These are phyloP conservation scores for Hydropsyche tenuis DNA, from an alignment of 1,140 invertebrate species.

Conservation along the genomic window DNA sequence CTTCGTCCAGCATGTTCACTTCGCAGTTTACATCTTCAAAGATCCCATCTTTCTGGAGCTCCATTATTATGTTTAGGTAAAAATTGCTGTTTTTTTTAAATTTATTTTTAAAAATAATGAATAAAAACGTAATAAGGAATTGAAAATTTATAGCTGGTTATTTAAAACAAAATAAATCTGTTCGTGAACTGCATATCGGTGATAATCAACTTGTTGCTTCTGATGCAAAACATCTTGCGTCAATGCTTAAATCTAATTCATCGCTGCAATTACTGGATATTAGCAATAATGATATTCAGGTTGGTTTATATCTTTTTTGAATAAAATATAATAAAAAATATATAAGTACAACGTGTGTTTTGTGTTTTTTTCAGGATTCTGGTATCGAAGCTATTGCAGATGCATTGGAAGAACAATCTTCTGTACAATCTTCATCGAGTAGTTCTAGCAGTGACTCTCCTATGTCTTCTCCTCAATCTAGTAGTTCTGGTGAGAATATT, in stretches of 20 bases:
- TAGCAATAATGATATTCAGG: conserved; percentile 75
- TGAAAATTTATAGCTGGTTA: conserved; percentile 69
- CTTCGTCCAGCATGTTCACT: conserved; percentile 63
- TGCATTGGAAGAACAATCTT: conserved; percentile 73
- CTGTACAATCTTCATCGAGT: conserved; percentile 54
- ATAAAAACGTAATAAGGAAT: not conserved
- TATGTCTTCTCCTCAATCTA: conserved; percentile 52
- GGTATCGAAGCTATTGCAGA: conserved; percentile 75
- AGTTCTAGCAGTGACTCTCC: conserved; percentile 52
- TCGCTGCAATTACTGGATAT: conserved; percentile 79
- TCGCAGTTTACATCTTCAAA: conserved; percentile 54
- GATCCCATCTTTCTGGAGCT: conserved; percentile 53
- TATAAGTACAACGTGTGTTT: not conserved
- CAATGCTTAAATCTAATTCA: conserved; percentile 72
- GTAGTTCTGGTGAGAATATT: conserved; percentile 49
- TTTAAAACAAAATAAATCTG: conserved; percentile 78
- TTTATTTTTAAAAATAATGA: not conserved
- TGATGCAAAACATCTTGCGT: conserved; percentile 81
- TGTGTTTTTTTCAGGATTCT: conserved; percentile 64
- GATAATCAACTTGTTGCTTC: conserved; percentile 78
- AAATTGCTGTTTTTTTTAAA: conserved; percentile 6
- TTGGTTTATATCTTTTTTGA: conserved; percentile 43
- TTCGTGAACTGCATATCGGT: conserved; percentile 82
- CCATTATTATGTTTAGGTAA: conserved; percentile 57
- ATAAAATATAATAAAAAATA: too few species aligned